Evolutionary conservation across 35 echinoderm and acorn worm species (phyloP), one percentile per base, ranked within the genome.

Genomic region (Stichopus chloronotus): DNA sequence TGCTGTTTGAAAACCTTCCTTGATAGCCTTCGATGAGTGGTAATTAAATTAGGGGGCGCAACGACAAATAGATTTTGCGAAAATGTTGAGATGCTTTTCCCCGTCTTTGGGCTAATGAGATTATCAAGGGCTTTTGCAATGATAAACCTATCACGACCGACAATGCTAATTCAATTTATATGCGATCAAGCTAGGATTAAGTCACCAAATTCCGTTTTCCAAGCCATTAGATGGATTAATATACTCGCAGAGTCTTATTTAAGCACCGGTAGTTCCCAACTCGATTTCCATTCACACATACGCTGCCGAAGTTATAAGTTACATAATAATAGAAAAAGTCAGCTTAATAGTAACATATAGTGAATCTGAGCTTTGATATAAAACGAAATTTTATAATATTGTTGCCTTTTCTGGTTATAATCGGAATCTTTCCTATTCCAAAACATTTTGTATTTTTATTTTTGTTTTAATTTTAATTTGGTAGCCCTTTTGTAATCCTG

Each of bases 121-220:
- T 91, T 91, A 91, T 71, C 53, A 53, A 56, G 72, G 72, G 71
- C 53, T 77, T 78, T 91, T 79, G 76, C 76, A 77, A 91, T 91
- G 90, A 79, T 57, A 79, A 91, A 91, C 90, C 76, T 91, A 78
- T 77, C 90, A 91, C 69, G 56, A 54, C 90, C 90, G 90, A 91
- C 90, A 91, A 91, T 77, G 69, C 71, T 91, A 91, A 91, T 91
- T 91, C 90, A 79, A 91, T 91, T 91, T 91, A 79, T 91, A 53
- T 21, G 90, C 76, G 69, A 91, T 91, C 90, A 91, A 79, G 69
- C 53, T 52, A 78, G 53, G 90, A 91, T 91, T 77, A 78, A 91
- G 90, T 91, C 90, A 91, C 90, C 90, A 57, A 91, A 91, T 91
- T 91, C 76, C 90, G 90, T 91, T 91, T 91, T 91, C 90, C 72